phyloP scores from a whole-genome alignment of 2,888 invertebrate species.

The Caenorhabditis sp. region DNA sequence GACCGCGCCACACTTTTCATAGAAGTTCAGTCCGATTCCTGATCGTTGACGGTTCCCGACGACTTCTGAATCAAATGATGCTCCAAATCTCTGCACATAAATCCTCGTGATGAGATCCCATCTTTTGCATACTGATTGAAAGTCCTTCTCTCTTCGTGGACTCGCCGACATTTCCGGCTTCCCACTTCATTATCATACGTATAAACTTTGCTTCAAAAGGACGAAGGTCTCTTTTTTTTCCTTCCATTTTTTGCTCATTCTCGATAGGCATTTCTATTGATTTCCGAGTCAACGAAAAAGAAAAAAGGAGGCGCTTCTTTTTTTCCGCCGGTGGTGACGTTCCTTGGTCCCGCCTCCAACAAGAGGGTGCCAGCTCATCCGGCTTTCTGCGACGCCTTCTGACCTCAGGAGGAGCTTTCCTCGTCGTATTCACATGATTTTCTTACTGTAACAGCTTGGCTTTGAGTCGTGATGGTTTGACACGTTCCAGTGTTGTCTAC shows the following conservation, averaged over 20 bases:
- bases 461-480: not conserved
- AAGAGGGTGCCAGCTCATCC: conserved; percentile 47
- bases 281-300: conserved; percentile 38
- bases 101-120: conserved; percentile 48
- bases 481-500: not conserved
- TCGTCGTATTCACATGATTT: conserved; percentile 22
- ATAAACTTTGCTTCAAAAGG: conserved; percentile 23
- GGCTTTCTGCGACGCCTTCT: conserved; percentile 53
- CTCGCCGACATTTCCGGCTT: conserved; percentile 41
- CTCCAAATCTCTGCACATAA: conserved; percentile 17
- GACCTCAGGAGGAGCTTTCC: conserved; percentile 33
- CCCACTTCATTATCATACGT: conserved; percentile 51
- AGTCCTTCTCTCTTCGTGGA: not conserved
- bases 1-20: no score
- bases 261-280: conserved; percentile 44
- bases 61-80: conserved; percentile 9
- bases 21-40: conserved; percentile 25
- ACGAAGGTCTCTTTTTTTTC: conserved; percentile 20
- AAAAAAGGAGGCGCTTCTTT: conserved; percentile 21
- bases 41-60: conserved; percentile 21
- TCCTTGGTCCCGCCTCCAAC: conserved; percentile 56
- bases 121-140: conserved; percentile 58
- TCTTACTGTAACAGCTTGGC: conserved; percentile 27
- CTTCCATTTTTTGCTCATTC: not conserved
- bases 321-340: conserved; percentile 39